Evolutionary conservation across 2,888 invertebrate genomes (phyloP).

Genomic region (Clivina fossor): DNA sequence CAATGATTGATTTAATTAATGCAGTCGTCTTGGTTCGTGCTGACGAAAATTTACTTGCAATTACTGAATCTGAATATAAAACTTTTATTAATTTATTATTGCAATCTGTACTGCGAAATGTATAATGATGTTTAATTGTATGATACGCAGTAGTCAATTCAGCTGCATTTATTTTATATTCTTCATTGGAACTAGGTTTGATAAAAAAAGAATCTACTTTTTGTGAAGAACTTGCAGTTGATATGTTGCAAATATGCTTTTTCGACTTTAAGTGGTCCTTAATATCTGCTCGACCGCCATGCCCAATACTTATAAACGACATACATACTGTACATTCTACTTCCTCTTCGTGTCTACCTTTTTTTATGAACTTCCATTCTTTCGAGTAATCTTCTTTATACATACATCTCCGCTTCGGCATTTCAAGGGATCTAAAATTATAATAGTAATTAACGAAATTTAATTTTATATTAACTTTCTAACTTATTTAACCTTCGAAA

Average conservation of each 20-base stretch:
- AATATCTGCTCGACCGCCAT: conserved; percentile 10
- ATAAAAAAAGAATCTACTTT: conserved; percentile 15
- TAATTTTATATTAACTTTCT: too few relatives aligned
- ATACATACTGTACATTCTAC: conserved; percentile 13
- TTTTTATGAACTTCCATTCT: conserved; percentile 25
- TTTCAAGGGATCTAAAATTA: too few relatives aligned
- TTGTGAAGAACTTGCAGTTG: conserved; percentile 13
- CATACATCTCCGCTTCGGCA: conserved; percentile 20
- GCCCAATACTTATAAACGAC: conserved; percentile 7
- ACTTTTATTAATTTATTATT: not conserved
- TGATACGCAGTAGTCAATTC: conserved; percentile 18
- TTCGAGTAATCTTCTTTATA: conserved; percentile 23
- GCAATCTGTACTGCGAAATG: conserved; percentile 7
- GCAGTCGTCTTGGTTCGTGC: conserved; percentile 3
- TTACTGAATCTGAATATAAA: not conserved
- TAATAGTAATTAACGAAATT: too few relatives aligned
- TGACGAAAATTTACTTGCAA: conserved; percentile 4
- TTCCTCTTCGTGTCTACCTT: conserved; percentile 16
- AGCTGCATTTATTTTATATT: conserved; percentile 12
- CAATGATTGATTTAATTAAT: conserved; percentile 2
- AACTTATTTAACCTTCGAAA: too few relatives aligned
- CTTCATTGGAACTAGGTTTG: conserved; percentile 20
- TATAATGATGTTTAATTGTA: conserved; percentile 2
- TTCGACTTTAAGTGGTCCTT: conserved; percentile 13
- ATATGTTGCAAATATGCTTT: conserved; percentile 14